Percentiles rank a stretch among this genome's conserved stretches.
Evolutionary conservation across 2,888 invertebrate genomes (phyloP).

Genomic region (Troides aeacus): DNA sequence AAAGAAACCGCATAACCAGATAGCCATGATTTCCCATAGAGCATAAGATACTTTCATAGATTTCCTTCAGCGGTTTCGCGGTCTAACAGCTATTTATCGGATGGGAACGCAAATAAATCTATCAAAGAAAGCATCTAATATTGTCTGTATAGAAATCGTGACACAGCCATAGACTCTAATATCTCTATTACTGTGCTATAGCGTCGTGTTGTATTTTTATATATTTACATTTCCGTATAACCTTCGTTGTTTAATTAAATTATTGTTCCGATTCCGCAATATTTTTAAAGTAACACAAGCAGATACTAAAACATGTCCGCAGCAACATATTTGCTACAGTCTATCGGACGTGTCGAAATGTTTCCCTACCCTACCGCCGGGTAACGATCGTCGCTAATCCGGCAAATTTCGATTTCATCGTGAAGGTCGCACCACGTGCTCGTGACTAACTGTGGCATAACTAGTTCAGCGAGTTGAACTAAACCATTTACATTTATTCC

Average conservation of each 20-base stretch:
- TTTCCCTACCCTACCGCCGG: constrained; percentile 4
- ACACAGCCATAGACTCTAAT: constrained; percentile 54
- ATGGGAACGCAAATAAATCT: constrained; percentile 71
- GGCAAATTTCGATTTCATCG: constrained; percentile 65
- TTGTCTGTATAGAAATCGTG: constrained; percentile 67
- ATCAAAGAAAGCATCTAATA: constrained; percentile 55
- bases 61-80: constrained; percentile 73
- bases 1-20: constrained; percentile 68
- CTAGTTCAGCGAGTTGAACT: constrained; percentile 60
- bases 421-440: constrained; percentile 58
- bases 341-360: constrained; percentile 20
- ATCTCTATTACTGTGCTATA: constrained; percentile 35
- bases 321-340: background rate
- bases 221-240: constrained; percentile 30
- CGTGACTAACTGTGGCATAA: constrained; percentile 62
- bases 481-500: constrained; percentile 60
- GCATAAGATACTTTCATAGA: constrained; percentile 72
- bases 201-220: constrained; percentile 11
- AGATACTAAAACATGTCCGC: background rate
- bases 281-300: background rate
- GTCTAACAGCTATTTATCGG: constrained; percentile 71
- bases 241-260: constrained; percentile 29
- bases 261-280: constrained; percentile 31
- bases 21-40: constrained; percentile 67
- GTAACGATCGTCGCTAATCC: constrained; percentile 32